phyloP scores from a whole-genome alignment of 2,888 invertebrate species.

The Eulithis prunata region DNA sequence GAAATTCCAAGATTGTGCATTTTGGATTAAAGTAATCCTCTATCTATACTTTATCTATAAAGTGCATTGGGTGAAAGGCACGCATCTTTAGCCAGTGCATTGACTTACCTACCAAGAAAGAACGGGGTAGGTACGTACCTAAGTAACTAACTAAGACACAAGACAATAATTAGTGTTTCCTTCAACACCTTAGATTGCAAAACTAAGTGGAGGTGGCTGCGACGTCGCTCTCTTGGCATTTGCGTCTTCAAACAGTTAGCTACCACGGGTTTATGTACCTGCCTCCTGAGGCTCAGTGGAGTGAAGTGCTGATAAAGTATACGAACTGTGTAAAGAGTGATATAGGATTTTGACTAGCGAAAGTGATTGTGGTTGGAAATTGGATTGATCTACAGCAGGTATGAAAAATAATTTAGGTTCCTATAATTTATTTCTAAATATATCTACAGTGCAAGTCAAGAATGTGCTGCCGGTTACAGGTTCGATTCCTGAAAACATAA shows the following conservation, averaged over 20 bases:
- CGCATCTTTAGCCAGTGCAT: not conserved
- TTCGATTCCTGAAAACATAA: too few relatives aligned
- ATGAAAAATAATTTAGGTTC: not conserved
- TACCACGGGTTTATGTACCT: slow-evolving; percentile 44
- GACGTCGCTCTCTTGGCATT: slow-evolving; percentile 45
- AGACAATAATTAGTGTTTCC: slow-evolving; percentile 29
- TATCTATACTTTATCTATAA: not conserved
- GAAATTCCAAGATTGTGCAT: too few relatives aligned
- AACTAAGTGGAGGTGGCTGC: slow-evolving; percentile 50
- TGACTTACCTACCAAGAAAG: slow-evolving; percentile 7
- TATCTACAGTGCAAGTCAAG: too few relatives aligned
- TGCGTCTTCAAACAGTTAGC: slow-evolving; percentile 46
- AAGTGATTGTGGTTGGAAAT: not conserved
- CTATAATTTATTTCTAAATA: not conserved
- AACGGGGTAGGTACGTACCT: not conserved
- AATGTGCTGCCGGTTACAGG: too few relatives aligned
- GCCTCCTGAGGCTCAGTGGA: slow-evolving; percentile 35
- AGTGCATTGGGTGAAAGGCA: slow-evolving; percentile 2
- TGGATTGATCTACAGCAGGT: slow-evolving; percentile 5
- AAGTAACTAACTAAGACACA: not conserved
- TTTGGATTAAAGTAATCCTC: too few relatives aligned
- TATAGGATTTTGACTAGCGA: not conserved
- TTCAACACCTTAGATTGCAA: slow-evolving; percentile 39
- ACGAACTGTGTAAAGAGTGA: not conserved
- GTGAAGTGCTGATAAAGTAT: slow-evolving; percentile 12